Evolutionary conservation across 1,140 invertebrate species (phyloP), one percentile per base, ranked within the genome.

Genomic region (Tetranychus cinnabarinus): DNA sequence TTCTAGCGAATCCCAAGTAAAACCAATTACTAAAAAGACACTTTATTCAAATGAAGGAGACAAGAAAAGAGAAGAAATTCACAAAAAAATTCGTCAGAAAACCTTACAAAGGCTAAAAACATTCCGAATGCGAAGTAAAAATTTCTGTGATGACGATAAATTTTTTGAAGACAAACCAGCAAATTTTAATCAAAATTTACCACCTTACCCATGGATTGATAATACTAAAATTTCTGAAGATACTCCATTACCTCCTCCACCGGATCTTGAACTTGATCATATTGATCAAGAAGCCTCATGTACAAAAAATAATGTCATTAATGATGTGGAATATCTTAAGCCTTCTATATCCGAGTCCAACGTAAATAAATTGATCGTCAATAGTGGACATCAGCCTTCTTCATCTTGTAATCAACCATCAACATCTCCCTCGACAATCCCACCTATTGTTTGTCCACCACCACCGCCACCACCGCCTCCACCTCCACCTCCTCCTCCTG

Each of bases 21-120:
- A 23, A 23, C 23, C 23, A 23, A 23, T 23, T 23, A 23, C 23
- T 23, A 23, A 23, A 52, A 56, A 55, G 59, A 65, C 35, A 46
- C 42, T 37, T 37, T 58, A 39, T n/a, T 60, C 23, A 10, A 47
- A 3, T 34, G 56, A 54, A 56, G 47, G 35, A 61, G 59, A 23
- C 62, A 61, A 37, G 60, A 45, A 31, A 62, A 58, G 52, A 48
- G 33, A 23, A 12, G 61, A 62, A 15, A 60, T 58, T 33, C 46
- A 62, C n/a, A 56, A 37, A 10, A 34, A 60, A 33, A 59, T 61
- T 56, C 58, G 61, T n/a, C 50, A 36, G 35, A 62, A 65, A 48
- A 65, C 63, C 34, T 50, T 65, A 13, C 58, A 65, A 42, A 56
- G 63, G 55, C 48, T 65, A 2, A 62, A 61, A 59, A 15, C n/a